Conservation (phyloP, 23 tunicate genomes). For the Clavelina lepadiformis region DNA sequence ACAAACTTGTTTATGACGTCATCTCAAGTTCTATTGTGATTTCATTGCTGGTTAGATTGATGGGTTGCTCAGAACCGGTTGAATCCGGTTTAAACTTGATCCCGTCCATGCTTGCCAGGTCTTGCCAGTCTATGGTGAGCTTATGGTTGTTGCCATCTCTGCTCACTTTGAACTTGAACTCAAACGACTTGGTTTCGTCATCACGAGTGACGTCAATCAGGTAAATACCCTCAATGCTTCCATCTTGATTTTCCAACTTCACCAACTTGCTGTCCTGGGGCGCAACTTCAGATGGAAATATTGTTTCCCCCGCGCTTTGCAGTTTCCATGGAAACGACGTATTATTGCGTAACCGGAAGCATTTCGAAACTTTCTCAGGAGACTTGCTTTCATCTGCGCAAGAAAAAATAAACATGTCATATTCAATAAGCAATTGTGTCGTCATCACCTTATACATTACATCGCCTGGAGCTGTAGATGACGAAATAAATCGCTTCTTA, state of each 20-base stretch:
- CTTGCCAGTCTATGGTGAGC: conserved; percentile 19
- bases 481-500: too few species aligned
- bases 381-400: too few species aligned
- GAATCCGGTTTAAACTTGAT: conserved; percentile 41
- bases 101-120: not conserved
- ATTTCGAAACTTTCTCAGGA: not conserved
- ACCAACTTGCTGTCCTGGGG: conserved; percentile 24
- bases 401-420: too few species aligned
- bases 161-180: conserved; percentile 14
- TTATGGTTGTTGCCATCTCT: conserved; percentile 1
- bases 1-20: not conserved
- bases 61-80: conserved; percentile 23
- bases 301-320: not conserved
- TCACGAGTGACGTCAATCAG: not conserved
- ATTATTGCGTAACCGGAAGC: conserved; percentile 13
- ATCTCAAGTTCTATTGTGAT: not conserved
- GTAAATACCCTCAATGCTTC: not conserved
- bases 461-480: too few species aligned
- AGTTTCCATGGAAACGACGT: conserved; percentile 29
- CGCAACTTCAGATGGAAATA: conserved; percentile 26
- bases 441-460: too few species aligned
- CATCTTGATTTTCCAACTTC: not conserved
- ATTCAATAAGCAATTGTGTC: too few species aligned
- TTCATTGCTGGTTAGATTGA: conserved; percentile 6
- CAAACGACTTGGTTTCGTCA: not conserved